Evolutionary conservation across 2,113 vertebrate species (phyloP), one percentile per base, ranked within the genome.

Genomic region (Eupsittula cactorum): DNA sequence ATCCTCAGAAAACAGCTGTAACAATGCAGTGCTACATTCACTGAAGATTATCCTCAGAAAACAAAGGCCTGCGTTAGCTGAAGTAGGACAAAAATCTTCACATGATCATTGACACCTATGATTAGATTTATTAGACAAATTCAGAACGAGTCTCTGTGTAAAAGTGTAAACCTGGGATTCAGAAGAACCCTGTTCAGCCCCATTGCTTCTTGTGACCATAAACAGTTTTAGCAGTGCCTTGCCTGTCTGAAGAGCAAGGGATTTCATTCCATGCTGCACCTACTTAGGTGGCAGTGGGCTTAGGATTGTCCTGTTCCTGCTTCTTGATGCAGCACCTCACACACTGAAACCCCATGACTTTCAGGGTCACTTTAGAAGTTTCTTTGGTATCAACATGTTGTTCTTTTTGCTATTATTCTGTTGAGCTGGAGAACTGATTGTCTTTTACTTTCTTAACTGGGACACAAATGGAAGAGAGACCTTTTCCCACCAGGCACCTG

Each of bases 21-120:
- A 87, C 74, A 91, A 65, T 78, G 69, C 65, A 52, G 83, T 64
- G 84, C 37, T 94, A 57, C 63, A 55, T 76, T 95, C 86, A 63
- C 67, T 69, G 17, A 73, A 90, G 84, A 85, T 82, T 88, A 84
- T 82, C 67, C 59, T 73, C 70, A 37, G 67, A 46, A 82, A 90
- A 92, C n/a, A 91, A 87, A 69, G 53, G 12, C 49, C 65, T n/a
- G 62, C n/a, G 44, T 82, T 76, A 90, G 67, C 33, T 37, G 50
- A 92, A 95, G 84, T 9, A 84, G 44, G 57, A 76, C 74, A 90
- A 86, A 93, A 89, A 69, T 46, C 78, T 84, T 68, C 84, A 65
- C 15, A n/a, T 10, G 21, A 31, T 33, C 69, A 41, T 29, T 76
- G 87, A 49, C 39, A 82, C 70, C 27, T 73, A 41, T 85, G 74